Conservation (phyloP, 2,797 vertebrate species). For the Pseudomugil gertrudae region DNA sequence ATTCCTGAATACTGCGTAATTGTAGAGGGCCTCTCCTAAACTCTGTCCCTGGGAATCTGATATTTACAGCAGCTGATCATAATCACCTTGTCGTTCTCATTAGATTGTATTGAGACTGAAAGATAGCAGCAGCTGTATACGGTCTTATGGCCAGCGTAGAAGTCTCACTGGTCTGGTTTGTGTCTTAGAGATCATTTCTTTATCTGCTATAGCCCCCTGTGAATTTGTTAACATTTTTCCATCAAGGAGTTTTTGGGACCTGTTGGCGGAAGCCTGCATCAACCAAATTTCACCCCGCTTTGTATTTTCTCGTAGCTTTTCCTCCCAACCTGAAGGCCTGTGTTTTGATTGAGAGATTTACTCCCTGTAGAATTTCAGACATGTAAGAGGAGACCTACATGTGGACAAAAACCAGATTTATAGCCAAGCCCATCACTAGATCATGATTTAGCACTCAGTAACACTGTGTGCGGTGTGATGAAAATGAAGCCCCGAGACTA, state of each 20-base stretch:
- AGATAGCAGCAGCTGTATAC: slow-evolving; percentile 77
- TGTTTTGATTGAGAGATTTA: slow-evolving; percentile 21
- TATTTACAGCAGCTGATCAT: slow-evolving; percentile 85
- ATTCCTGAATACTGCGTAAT: slow-evolving; percentile 90
- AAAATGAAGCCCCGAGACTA: slow-evolving; percentile 57
- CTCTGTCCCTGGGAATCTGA: slow-evolving; percentile 86
- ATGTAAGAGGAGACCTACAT: slow-evolving; percentile 26
- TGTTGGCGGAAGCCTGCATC: slow-evolving; percentile 48
- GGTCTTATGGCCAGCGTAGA: slow-evolving; percentile 49
- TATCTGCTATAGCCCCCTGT: slow-evolving; percentile 16
- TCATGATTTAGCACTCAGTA: slow-evolving; percentile 50
- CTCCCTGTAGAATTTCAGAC: slow-evolving; percentile 43
- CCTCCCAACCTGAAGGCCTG: slow-evolving; percentile 26
- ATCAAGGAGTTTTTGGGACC: slow-evolving; percentile 40
- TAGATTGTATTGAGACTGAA: slow-evolving; percentile 71
- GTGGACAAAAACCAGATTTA: slow-evolving; percentile 44
- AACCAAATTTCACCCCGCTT: slow-evolving; percentile 45
- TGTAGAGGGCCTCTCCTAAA: slow-evolving; percentile 86
- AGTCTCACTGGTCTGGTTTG: slow-evolving; percentile 47
- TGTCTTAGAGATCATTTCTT: slow-evolving; percentile 50
- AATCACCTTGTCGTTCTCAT: slow-evolving; percentile 75
- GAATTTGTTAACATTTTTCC: slow-evolving; percentile 18
- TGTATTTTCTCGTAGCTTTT: slow-evolving; percentile 41
- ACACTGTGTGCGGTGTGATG: slow-evolving; percentile 39
- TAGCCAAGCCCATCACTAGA: slow-evolving; percentile 29